Evolutionary conservation across 2,797 vertebrate genomes (phyloP), one percentile per base, ranked within the genome.

Genomic region (Euthynnus affinis): DNA sequence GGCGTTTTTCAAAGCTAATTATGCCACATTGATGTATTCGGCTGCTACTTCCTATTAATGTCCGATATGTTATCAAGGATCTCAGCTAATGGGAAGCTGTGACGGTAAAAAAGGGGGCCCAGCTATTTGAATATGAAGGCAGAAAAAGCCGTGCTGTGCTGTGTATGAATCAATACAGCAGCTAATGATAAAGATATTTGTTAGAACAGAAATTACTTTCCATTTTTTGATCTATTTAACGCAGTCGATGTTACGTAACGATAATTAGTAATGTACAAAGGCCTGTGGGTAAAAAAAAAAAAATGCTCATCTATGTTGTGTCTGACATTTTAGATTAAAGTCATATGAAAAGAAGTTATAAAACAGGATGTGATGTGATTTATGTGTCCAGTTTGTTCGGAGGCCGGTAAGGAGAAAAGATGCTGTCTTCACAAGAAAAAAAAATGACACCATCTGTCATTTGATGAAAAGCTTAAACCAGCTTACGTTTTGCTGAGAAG

Each of bases 1-100:
- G 59, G 75, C 42, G 2, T 46, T 56, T 46, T 56, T 81, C 74
- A 67, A 4, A 82, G 52, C 55, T 77, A 78, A 88, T 87, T 84
- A 82, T 56, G 25, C 60, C 0, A 42, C 6, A 81, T 53, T 66
- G 29, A 84, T 84, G 71, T 46, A 46, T 66, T 63, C 7, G 0
- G 61, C 9, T 34, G 65, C 32, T 9, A 5, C 62, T 72, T 76
- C 22, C 46, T 64, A 59, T 82, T 72, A 55, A 80, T 73, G 72
- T 66, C 49, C 74, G 32, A 63, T 69, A 62, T 80, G 34, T 46
- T 70, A 42, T 65, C 0, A 15, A 68, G 48, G 42, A 52, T 27
- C 6, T 0, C 59, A 48, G 70, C 48, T 76, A 71, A 89, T 71
- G 42, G 17, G 75, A 56, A 51, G 72, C 34, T 25, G 71, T 61